Conservation (phyloP, 2,888 invertebrate species). For the Nematopogon swammerdamellus region DNA sequence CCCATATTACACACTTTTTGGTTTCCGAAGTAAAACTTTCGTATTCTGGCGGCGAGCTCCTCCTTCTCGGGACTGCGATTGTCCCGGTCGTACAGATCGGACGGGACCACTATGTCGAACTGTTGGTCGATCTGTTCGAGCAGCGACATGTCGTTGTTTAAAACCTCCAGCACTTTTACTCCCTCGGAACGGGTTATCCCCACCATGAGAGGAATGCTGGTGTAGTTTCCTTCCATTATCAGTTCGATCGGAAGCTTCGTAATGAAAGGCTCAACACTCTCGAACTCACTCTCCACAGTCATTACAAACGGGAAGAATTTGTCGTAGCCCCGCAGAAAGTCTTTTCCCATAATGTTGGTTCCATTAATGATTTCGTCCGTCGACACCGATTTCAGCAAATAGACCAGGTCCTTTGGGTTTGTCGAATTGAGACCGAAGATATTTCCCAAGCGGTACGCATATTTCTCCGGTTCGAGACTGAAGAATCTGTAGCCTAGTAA, state of each 20-base stretch:
- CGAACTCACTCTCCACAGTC: neutral
- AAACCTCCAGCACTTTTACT: neutral
- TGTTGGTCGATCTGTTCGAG: neutral
- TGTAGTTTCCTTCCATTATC: neutral
- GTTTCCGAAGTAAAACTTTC: constrained; percentile 1
- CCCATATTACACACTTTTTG: neutral
- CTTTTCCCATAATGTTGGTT: neutral
- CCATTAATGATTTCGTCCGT: neutral
- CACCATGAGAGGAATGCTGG: neutral
- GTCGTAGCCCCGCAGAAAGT: neutral
- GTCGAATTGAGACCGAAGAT: constrained; percentile 1
- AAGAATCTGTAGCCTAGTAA: constrained; percentile 1
- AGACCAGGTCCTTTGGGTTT: neutral
- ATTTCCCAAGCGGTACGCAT: constrained; percentile 1
- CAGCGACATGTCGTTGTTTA: neutral
- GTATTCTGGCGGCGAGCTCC: neutral
- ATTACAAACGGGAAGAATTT: constrained; percentile 1
- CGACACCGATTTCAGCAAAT: neutral
- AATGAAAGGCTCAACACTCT: constrained; percentile 2
- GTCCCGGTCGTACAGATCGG: neutral
- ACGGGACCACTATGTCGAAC: neutral
- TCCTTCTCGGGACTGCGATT: neutral
- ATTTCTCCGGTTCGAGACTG: neutral
- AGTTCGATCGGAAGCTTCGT: constrained; percentile 2
- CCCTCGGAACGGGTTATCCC: neutral